These are phyloP conservation scores for Teleiodes luculella DNA, from an alignment of 2,888 invertebrate species.

Conservation along the genomic window DNA sequence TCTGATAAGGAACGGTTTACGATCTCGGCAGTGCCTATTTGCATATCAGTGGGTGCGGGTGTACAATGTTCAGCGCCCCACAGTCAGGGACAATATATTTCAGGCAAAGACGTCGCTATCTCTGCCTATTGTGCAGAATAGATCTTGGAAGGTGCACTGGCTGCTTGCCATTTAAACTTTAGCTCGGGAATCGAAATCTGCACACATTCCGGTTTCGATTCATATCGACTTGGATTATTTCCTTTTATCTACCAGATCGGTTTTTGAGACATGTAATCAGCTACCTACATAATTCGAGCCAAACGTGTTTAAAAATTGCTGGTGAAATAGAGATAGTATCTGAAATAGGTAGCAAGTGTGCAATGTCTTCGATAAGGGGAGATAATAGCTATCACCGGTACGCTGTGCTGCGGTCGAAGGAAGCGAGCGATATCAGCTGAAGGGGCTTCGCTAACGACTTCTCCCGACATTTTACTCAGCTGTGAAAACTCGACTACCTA, in stretches of 20 bases:
- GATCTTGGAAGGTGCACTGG: conserved; percentile 39
- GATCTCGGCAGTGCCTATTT: conserved; percentile 65
- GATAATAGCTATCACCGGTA: conserved; percentile 48
- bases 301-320: background rate
- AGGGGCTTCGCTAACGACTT: conserved; percentile 55
- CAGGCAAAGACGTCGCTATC: conserved; percentile 60
- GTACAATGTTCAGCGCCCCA: conserved; percentile 49
- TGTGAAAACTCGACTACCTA: conserved; percentile 47
- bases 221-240: background rate
- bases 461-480: conserved; percentile 50
- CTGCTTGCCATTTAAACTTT: conserved; percentile 15
- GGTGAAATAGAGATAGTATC: background rate
- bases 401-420: conserved; percentile 35
- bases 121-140: conserved; percentile 54
- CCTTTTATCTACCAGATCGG: background rate
- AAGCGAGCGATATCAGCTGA: conserved; percentile 45
- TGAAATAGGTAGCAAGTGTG: conserved; percentile 30
- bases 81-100: conserved; percentile 64
- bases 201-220: background rate
- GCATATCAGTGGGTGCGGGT: conserved; percentile 59
- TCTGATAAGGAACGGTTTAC: conserved; percentile 71
- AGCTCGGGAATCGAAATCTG: conserved; percentile 1
- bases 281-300: background rate
- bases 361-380: conserved; percentile 39
- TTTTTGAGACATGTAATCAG: background rate